Percentiles rank a stretch among this genome's conserved stretches.
phyloP scores from a whole-genome alignment of 2,113 vertebrate genomes.

The Romanogobio albipinnatus region DNA sequence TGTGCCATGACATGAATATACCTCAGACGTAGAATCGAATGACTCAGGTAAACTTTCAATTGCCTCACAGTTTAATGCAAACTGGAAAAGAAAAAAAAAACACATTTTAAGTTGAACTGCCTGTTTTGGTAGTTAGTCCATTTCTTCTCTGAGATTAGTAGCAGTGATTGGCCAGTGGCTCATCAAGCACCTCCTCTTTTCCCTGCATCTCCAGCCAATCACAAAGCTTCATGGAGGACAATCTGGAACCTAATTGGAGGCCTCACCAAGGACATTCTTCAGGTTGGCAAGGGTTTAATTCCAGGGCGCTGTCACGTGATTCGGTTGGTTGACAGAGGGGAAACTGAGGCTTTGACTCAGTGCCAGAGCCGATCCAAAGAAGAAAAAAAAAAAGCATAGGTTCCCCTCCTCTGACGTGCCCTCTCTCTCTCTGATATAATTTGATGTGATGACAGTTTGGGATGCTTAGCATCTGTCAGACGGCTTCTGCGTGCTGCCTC shows the following conservation, averaged over 20 bases:
- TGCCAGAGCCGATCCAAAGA: conserved; percentile 71
- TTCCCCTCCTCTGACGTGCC: conserved; percentile 60
- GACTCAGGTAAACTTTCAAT: conserved; percentile 81
- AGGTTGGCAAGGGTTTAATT: conserved; percentile 79
- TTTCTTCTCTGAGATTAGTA: conserved; percentile 58
- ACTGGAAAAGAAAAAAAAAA: conserved; percentile 56
- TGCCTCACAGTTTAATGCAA: conserved; percentile 74
- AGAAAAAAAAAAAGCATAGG: conserved; percentile 36
- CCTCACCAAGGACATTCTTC: conserved; percentile 76
- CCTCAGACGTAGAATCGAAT: conserved; percentile 72
- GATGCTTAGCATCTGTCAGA: conserved; percentile 60
- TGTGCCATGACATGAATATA: conserved; percentile 76
- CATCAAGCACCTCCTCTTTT: conserved; percentile 76
- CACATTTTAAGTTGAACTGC: conserved; percentile 69
- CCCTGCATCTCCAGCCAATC: conserved; percentile 77
- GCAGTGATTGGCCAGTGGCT: conserved; percentile 74
- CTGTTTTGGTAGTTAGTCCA: conserved; percentile 65
- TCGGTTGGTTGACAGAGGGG: conserved; percentile 82
- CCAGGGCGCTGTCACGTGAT: conserved; percentile 78
- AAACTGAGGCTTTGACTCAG: conserved; percentile 74
- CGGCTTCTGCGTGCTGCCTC: background rate
- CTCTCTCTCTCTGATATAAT: conserved; percentile 73
- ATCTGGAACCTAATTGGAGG: conserved; percentile 82
- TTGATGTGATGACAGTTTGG: conserved; percentile 48
- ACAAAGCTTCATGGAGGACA: conserved; percentile 82